Base-by-base conservation (phyloP, 2,113 vertebrate species). In the Anhinga rufa region DNA sequence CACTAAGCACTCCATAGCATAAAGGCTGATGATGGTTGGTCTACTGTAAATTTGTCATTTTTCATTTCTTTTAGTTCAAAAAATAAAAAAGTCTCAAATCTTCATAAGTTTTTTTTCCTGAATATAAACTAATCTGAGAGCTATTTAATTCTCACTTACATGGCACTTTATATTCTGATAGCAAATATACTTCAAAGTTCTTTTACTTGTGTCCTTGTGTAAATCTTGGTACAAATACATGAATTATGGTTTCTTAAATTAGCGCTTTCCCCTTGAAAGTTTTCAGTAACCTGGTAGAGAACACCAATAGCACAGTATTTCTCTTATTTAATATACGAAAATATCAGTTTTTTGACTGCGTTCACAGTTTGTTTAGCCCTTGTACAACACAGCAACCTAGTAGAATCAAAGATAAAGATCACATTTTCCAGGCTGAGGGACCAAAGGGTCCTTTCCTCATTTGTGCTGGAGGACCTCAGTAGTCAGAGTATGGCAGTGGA, bases 91-190 rank as follows among this genome's bases (percentile, higher is more conserved):
- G 24, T 44, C 38, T 48, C 0, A 22, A 38, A 34, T 71, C 14
- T 79, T 91, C 3, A 16, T 40, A 40, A 68, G 14, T 2, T 12
- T 40, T 29, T 18, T 8, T 7, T 2, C 1, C 17, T 2, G 1
- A 32, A 19, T 40, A 36, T 36, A 60, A 60, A 10, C 7, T 52
- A 57, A 58, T 70, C 36, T 44, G 48, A 72, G 25, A 86, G 28
- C 31, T 80, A 68, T 77, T 80, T 86, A 55, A 46, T 71, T 64
- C 48, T 93, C 25, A 22, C 9, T 78, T 75, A 54, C 4, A 36
- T 49, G 28, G 3, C 26, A 18, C 4, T 81, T 72, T 62, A 65
- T 51, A 42, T 80, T 75, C 60, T 79, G 32, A 28, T 26, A 72
- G 26, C 9, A 48, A 69, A 89, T 65, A 64, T 24, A 55, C 17